Conservation (phyloP, 2,888 invertebrate genomes). For the Mythimna pallens region DNA sequence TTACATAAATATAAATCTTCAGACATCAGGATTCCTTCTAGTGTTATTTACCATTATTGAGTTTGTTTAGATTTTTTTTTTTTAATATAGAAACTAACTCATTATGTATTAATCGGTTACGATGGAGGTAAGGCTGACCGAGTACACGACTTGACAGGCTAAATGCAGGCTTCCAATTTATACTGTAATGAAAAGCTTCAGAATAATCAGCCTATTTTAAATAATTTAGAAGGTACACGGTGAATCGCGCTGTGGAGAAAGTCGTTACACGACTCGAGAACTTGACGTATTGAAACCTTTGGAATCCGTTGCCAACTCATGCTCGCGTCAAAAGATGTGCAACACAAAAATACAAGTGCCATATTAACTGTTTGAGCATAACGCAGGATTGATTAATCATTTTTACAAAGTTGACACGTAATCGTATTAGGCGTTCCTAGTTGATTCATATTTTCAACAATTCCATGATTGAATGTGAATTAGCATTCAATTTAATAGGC, state of each 20-base stretch:
- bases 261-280: background rate
- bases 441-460: slow-evolving; percentile 1
- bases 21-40: background rate
- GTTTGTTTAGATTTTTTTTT: background rate
- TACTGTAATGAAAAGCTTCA: background rate
- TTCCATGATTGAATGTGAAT: slow-evolving; percentile 25
- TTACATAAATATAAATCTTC: slow-evolving; percentile 1
- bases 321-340: background rate
- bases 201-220: background rate
- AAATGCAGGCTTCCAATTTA: background rate
- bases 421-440: background rate
- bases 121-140: background rate
- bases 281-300: background rate
- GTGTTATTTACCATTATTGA: background rate
- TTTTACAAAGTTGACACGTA: background rate
- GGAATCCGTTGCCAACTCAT: background rate
- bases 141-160: background rate
- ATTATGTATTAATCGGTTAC: slow-evolving; percentile 5
- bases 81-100: background rate
- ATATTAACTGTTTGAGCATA: background rate
- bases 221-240: slow-evolving; percentile 6
- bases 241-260: background rate
- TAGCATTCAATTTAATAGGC: slow-evolving; percentile 9
- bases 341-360: background rate
- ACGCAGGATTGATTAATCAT: background rate